phyloP scores from a whole-genome alignment of 92 coral and sea anemone species.

The Heliopora coerulea region DNA sequence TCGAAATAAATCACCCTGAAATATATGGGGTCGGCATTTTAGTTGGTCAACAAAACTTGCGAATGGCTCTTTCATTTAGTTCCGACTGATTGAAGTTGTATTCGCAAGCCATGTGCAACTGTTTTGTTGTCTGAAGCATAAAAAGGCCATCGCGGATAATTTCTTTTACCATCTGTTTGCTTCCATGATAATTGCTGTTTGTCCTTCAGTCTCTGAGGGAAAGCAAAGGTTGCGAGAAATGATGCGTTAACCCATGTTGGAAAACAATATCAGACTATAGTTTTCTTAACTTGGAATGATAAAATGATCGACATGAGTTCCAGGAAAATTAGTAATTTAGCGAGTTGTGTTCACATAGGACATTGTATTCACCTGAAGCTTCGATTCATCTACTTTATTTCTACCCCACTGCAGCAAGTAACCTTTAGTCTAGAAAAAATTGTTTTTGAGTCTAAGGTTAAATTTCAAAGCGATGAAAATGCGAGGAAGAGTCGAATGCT shows the following conservation, averaged over 20 bases:
- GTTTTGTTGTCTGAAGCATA: slow-evolving; percentile 1
- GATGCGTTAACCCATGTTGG: neutral
- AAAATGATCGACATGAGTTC: too few species aligned
- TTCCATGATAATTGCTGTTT: slow-evolving; percentile 29
- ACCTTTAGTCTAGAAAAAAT: too few species aligned
- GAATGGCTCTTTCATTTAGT: neutral
- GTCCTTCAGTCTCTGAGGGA: slow-evolving; percentile 13
- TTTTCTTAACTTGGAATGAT: too few species aligned
- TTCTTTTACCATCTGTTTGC: slow-evolving; percentile 23
- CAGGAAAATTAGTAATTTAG: too few species aligned
- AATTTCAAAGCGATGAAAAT: too few species aligned
- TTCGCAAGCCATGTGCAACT: slow-evolving; percentile 1
- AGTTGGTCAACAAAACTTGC: neutral
- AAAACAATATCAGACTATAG: neutral
- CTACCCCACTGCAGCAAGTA: too few species aligned
- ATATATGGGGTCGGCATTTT: neutral
- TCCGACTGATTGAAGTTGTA: neutral
- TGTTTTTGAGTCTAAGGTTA: too few species aligned
- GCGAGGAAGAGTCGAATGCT: too few species aligned
- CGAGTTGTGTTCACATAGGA: too few species aligned
- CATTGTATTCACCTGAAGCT: too few species aligned
- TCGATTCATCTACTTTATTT: too few species aligned
- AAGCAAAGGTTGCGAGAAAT: neutral
- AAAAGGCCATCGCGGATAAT: neutral
- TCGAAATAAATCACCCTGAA: slow-evolving; percentile 11